Evolutionary conservation across 2,113 vertebrate species (phyloP).

Genomic region (Trochalopteron elliotii): DNA sequence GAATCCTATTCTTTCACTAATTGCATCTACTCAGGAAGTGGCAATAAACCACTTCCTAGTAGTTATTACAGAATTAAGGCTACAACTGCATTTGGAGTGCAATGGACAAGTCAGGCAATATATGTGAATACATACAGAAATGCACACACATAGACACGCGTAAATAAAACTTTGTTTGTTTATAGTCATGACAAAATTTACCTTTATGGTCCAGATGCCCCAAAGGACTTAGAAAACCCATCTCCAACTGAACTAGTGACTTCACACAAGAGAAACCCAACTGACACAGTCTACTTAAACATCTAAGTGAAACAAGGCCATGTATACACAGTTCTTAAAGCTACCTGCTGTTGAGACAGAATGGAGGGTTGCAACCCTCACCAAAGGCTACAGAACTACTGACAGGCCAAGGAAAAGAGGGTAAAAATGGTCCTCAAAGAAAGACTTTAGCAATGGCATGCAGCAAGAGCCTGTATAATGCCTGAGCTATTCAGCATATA

Average conservation of each 20-base stretch:
- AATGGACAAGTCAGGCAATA: background rate
- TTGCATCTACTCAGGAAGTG: background rate
- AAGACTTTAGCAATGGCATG: background rate
- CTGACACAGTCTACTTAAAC: background rate
- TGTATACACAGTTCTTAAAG: background rate
- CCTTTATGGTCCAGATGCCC: background rate
- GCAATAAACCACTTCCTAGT: background rate
- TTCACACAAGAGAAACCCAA: background rate
- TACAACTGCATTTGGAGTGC: background rate
- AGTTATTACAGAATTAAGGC: background rate
- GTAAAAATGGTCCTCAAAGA: background rate
- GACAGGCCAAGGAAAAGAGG: background rate
- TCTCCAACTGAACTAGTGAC: background rate
- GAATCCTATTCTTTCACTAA: background rate
- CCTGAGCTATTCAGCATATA: background rate
- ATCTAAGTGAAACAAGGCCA: background rate
- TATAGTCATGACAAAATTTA: background rate
- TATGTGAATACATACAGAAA: background rate
- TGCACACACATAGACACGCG: background rate
- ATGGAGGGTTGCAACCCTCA: background rate
- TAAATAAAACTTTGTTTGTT: background rate
- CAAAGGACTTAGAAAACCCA: background rate
- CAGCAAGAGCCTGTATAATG: background rate
- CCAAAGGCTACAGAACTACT: background rate
- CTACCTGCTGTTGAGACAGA: background rate